phyloP scores from a whole-genome alignment of 2,797 vertebrate genomes.

The Euthynnus affinis region DNA sequence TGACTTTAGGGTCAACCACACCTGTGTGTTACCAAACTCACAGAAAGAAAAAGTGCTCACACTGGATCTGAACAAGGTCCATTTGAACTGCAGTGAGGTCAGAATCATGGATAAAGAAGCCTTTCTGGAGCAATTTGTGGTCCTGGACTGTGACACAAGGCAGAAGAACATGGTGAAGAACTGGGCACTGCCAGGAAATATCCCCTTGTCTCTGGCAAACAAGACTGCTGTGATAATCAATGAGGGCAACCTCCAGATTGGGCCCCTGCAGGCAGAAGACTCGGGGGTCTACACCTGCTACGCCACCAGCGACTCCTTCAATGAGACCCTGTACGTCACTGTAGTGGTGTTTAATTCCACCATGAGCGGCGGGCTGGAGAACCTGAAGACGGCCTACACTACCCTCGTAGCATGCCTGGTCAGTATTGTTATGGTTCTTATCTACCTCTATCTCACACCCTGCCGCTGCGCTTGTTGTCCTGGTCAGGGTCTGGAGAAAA shows the following conservation, averaged over 20 bases:
- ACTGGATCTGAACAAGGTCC: conserved; percentile 76
- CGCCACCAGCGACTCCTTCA: conserved; percentile 89
- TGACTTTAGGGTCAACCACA: conserved; percentile 90
- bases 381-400: conserved; percentile 97
- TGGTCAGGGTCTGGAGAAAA: conserved; percentile 79
- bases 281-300: conserved; percentile 93
- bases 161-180: conserved; percentile 85
- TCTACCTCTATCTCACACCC: conserved; percentile 97
- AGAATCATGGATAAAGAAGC: conserved; percentile 82
- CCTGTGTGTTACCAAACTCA: conserved; percentile 78
- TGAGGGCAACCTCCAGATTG: conserved; percentile 89
- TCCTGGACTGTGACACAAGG: conserved; percentile 91
- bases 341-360: conserved; percentile 93
- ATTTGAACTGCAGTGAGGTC: conserved; percentile 84
- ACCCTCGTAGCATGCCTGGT: conserved; percentile 94
- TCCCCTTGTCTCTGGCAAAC: conserved; percentile 79
- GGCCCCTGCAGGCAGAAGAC: conserved; percentile 85
- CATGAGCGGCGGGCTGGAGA: conserved; percentile 85
- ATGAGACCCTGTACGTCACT: conserved; percentile 93
- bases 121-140: conserved; percentile 88
- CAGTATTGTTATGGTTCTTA: conserved; percentile 93
- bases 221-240: conserved; percentile 72
- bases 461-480: conserved; percentile 91
- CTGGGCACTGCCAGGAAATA: conserved; percentile 90
- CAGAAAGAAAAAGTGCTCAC: conserved; percentile 77